A percentile compares a stretch with the other conserved stretches of the same genome.
phyloP scores from a whole-genome alignment of 2,888 invertebrate genomes.

The Melitaea athalia region DNA sequence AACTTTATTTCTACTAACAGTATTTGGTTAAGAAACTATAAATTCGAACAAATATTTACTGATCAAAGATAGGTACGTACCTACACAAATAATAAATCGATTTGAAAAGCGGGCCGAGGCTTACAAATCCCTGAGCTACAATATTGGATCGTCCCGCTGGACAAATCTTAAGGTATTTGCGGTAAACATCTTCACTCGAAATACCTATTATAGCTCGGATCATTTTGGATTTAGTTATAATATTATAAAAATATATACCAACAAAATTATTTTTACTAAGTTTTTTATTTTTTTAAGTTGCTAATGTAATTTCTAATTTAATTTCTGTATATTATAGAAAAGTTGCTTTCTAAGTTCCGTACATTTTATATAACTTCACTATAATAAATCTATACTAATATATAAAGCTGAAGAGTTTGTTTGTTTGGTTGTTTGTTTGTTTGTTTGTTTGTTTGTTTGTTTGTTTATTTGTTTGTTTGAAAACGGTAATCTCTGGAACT shows the following conservation, averaged over 20 bases:
- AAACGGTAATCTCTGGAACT: no score
- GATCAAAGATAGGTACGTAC: neutral
- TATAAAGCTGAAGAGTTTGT: no score
- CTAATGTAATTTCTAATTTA: no score
- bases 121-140: slow-evolving; percentile 7
- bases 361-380: no score
- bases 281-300: no score
- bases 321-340: no score
- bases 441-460: no score
- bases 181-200: slow-evolving; percentile 12
- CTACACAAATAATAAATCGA: neutral
- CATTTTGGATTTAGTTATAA: slow-evolving; percentile 7
- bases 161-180: slow-evolving; percentile 23
- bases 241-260: neutral
- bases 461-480: no score
- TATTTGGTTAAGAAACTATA: neutral
- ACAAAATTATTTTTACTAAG: no score
- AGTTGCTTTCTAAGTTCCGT: no score
- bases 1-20: neutral
- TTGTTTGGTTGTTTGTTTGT: no score
- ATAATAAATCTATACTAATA: no score
- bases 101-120: neutral
- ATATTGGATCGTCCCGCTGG: slow-evolving; percentile 19
- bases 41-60: neutral
- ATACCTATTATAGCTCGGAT: slow-evolving; percentile 12